Evolutionary conservation across 2,113 vertebrate species (phyloP).

Genomic region (Pangasianodon gigas): DNA sequence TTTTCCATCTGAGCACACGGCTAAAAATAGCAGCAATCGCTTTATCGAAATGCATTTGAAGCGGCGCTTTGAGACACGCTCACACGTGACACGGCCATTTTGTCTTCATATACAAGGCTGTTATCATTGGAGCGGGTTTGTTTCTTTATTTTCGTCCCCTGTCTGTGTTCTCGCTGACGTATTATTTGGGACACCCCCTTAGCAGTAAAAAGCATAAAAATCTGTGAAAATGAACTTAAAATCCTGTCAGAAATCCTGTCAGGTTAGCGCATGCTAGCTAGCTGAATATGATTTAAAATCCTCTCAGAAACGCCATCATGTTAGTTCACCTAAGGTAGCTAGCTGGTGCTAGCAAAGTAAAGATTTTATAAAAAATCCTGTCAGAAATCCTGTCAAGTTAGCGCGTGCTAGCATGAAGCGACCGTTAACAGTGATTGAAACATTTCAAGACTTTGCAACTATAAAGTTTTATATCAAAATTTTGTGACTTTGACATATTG

Average conservation of each 20-base stretch:
- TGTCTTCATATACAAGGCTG: slow-evolving; percentile 9
- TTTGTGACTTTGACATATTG: neutral
- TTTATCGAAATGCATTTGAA: slow-evolving; percentile 21
- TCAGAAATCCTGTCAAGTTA: neutral
- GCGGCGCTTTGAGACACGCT: neutral
- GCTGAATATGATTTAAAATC: neutral
- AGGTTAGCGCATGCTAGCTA: neutral
- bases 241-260: neutral
- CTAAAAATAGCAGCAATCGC: slow-evolving; percentile 32
- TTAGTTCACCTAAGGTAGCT: neutral
- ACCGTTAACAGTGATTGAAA: neutral
- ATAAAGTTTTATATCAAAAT: neutral
- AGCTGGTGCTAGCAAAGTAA: neutral
- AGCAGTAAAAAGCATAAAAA: too few relatives aligned
- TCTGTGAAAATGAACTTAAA: neutral
- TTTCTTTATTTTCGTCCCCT: neutral
- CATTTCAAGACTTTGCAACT: neutral
- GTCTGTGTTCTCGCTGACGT: neutral
- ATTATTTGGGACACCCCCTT: neutral
- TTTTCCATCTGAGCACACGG: slow-evolving; percentile 21
- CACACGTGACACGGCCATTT: slow-evolving; percentile 25
- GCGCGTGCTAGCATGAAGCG: neutral
- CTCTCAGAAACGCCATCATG: neutral
- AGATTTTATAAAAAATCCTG: neutral
- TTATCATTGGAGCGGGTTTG: too few relatives aligned